These are phyloP conservation scores for Acanthosepion pharaonis DNA, from an alignment of 2,888 invertebrate species.

Conservation along the genomic window DNA sequence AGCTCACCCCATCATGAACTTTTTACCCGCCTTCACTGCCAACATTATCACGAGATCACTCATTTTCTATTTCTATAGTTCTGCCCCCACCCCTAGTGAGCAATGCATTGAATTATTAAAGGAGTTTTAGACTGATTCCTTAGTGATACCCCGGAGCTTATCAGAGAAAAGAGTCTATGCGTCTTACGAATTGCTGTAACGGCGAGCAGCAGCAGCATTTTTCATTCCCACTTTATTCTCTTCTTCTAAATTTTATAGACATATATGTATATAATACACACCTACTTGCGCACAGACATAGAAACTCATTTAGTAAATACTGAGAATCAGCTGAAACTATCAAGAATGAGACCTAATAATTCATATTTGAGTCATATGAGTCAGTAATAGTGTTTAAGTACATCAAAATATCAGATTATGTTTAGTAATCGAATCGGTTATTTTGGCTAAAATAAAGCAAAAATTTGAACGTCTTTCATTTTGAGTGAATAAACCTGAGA, in stretches of 20 bases:
- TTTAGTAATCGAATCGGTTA: too few species aligned
- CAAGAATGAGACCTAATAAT: too few species aligned
- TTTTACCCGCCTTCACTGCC: not conserved
- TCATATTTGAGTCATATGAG: too few species aligned
- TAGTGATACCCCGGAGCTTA: not conserved
- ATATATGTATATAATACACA: not conserved
- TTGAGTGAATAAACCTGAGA: too few species aligned
- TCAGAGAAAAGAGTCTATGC: not conserved
- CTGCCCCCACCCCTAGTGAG: not conserved
- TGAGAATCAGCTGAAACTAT: too few species aligned
- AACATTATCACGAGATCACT: not conserved
- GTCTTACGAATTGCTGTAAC: not conserved
- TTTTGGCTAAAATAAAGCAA: too few species aligned
- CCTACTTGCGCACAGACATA: not conserved
- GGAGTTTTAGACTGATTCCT: not conserved
- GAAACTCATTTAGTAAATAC: too few species aligned
- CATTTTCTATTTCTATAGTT: not conserved
- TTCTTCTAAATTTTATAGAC: not conserved
- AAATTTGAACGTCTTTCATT: too few species aligned
- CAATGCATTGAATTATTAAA: not conserved
- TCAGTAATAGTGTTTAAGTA: too few species aligned
- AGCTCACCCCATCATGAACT: not conserved
- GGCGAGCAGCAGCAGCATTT: not conserved
- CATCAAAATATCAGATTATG: too few species aligned
- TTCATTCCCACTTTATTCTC: not conserved